These are phyloP conservation scores for Eilema griseolum DNA, from an alignment of 2,888 invertebrate species.

Conservation along the genomic window DNA sequence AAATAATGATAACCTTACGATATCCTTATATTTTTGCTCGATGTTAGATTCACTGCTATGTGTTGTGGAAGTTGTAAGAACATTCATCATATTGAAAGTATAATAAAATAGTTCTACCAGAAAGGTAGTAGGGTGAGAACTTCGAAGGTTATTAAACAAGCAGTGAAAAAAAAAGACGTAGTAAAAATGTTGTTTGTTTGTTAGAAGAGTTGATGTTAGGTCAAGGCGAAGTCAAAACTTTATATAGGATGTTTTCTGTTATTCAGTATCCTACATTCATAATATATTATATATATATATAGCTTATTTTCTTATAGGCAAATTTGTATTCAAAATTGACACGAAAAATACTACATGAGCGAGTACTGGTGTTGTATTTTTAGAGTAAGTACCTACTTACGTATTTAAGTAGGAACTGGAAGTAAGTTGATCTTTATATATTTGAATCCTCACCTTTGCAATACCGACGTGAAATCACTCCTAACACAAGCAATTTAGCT, in stretches of 20 bases:
- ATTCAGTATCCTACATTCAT: background rate
- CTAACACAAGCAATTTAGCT: no score
- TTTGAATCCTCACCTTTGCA: no score
- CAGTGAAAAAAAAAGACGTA: slow-evolving; percentile 16
- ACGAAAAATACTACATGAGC: no score
- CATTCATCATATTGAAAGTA: slow-evolving; percentile 21
- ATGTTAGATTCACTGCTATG: slow-evolving; percentile 20
- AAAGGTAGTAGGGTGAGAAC: slow-evolving; percentile 41
- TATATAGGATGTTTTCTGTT: background rate
- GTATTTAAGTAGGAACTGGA: no score
- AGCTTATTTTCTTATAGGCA: background rate
- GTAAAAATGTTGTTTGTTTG: slow-evolving; percentile 18
- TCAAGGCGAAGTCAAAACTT: background rate
- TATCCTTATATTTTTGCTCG: slow-evolving; percentile 14
- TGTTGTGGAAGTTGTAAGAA: slow-evolving; percentile 20
- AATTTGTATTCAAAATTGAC: no score
- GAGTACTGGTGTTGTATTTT: no score
- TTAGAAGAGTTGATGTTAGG: background rate
- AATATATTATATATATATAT: background rate
- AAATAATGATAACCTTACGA: background rate
- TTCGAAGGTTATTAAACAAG: slow-evolving; percentile 30
- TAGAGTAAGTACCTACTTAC: no score
- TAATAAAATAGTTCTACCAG: slow-evolving; percentile 44
- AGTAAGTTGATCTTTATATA: no score
- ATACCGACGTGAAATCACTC: no score